These are phyloP conservation scores for Arctopsyche grandis DNA, from an alignment of 1,140 invertebrate species.

Conservation along the genomic window DNA sequence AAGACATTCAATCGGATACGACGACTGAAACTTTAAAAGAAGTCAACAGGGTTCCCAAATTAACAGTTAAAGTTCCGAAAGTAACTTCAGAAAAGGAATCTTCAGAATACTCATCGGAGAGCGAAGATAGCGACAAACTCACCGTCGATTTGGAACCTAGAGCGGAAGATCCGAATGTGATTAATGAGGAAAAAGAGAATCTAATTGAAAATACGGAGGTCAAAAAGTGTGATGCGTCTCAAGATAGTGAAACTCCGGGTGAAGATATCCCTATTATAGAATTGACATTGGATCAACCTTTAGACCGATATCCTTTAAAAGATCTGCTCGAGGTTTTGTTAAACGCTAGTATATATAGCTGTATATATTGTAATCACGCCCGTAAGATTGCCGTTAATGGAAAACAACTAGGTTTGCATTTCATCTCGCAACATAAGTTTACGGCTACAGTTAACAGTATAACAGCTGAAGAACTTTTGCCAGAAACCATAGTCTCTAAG, in stretches of 20 bases:
- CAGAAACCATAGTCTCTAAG: slow-evolving; percentile 75
- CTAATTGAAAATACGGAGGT: slow-evolving; percentile 29
- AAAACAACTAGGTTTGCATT: slow-evolving; percentile 79
- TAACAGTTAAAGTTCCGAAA: slow-evolving; percentile 65
- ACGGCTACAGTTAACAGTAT: slow-evolving; percentile 76
- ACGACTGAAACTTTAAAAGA: slow-evolving; percentile 58
- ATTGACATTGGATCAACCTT: slow-evolving; percentile 76
- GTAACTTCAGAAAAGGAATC: slow-evolving; percentile 65
- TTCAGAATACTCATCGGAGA: slow-evolving; percentile 66
- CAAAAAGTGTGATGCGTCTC: slow-evolving; percentile 55
- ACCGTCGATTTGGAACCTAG: slow-evolving; percentile 58
- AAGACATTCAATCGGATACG: slow-evolving; percentile 21
- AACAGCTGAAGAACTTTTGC: slow-evolving; percentile 76
- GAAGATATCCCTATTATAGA: slow-evolving; percentile 75
- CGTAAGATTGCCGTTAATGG: slow-evolving; percentile 84
- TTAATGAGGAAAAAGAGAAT: slow-evolving; percentile 17
- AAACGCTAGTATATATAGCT: slow-evolving; percentile 72
- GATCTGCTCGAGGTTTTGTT: slow-evolving; percentile 79
- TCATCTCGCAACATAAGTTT: slow-evolving; percentile 81
- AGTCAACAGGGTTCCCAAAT: slow-evolving; percentile 64
- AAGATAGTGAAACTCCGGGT: slow-evolving; percentile 59
- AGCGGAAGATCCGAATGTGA: not conserved
- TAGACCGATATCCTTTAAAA: slow-evolving; percentile 77
- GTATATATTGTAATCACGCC: slow-evolving; percentile 86
- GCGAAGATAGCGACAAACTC: slow-evolving; percentile 70